Evolutionary conservation across 1,140 invertebrate genomes (phyloP).

Genomic region (Euschistus heros): DNA sequence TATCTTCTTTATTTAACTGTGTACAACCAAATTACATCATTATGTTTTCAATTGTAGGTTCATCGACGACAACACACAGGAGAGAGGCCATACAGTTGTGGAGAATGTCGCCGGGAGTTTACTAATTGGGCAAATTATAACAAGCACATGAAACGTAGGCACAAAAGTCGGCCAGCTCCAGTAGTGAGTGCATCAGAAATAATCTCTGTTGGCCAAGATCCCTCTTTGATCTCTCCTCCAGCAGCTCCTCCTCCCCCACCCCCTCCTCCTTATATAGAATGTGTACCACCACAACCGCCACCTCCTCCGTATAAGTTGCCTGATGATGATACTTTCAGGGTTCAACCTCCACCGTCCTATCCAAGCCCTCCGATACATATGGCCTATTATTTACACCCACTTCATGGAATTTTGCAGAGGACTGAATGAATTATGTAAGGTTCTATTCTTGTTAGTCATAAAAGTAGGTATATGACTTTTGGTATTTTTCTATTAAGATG

Average conservation of each 20-base stretch:
- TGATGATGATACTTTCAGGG: neutral
- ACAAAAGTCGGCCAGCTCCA: conserved; percentile 40
- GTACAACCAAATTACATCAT: too few relatives aligned
- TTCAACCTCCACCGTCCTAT: neutral
- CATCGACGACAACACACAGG: conserved; percentile 53
- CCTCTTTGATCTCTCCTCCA: neutral
- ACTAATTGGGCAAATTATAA: conserved; percentile 68
- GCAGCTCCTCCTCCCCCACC: neutral
- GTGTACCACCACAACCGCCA: neutral
- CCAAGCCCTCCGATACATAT: neutral
- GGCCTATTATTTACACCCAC: conserved; percentile 7
- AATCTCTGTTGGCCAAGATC: neutral
- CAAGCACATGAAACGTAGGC: conserved; percentile 61
- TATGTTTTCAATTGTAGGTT: conserved; percentile 34
- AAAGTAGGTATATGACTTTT: too few relatives aligned
- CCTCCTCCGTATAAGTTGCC: conserved; percentile 3
- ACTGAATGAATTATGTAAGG: neutral
- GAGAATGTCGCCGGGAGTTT: conserved; percentile 53
- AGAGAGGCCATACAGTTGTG: conserved; percentile 45
- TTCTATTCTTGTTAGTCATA: neutral
- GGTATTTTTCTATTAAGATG: too few relatives aligned
- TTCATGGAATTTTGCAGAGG: neutral
- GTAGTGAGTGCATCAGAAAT: neutral
- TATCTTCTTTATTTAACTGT: too few relatives aligned
- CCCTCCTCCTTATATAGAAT: neutral